Evolutionary conservation across 2,113 vertebrate species (phyloP).

Genomic region (Sylvilagus bachmani): DNA sequence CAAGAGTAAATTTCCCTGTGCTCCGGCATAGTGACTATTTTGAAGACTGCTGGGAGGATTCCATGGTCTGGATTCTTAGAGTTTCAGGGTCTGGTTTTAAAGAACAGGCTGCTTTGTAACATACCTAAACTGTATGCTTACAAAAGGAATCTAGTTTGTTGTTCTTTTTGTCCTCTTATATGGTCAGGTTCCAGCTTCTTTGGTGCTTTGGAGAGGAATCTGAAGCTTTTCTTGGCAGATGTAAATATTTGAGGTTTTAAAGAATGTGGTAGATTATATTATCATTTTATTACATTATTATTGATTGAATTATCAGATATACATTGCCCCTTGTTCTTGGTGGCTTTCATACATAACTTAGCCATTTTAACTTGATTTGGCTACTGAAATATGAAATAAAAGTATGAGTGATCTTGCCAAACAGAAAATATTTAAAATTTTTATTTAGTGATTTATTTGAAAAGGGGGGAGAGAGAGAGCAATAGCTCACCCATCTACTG

Average conservation of each 20-base stretch:
- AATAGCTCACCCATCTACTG: no score
- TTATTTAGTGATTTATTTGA: no score
- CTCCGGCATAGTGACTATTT: constrained; percentile 36
- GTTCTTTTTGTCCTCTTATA: not conserved
- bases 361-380: not conserved
- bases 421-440: not conserved
- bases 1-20: constrained; percentile 55
- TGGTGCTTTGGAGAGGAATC: not conserved
- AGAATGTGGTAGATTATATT: not conserved
- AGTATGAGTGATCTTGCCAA: not conserved
- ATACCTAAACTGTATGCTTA: not conserved
- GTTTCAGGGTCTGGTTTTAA: constrained; percentile 43
- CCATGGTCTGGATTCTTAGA: constrained; percentile 32
- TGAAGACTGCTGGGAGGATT: not conserved
- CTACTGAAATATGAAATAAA: not conserved
- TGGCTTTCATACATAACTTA: not conserved
- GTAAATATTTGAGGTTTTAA: not conserved
- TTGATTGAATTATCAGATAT: constrained; percentile 14
- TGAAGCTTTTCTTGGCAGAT: not conserved
- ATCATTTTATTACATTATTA: not conserved
- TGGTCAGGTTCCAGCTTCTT: not conserved
- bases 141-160: not conserved
- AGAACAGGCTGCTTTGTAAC: constrained; percentile 27
- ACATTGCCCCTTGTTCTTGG: not conserved
- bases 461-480: no score